A percentile compares a stretch with the other conserved stretches of the same genome.
phyloP scores from a whole-genome alignment of 2,888 invertebrate species.

The Perithous albicinctus region DNA sequence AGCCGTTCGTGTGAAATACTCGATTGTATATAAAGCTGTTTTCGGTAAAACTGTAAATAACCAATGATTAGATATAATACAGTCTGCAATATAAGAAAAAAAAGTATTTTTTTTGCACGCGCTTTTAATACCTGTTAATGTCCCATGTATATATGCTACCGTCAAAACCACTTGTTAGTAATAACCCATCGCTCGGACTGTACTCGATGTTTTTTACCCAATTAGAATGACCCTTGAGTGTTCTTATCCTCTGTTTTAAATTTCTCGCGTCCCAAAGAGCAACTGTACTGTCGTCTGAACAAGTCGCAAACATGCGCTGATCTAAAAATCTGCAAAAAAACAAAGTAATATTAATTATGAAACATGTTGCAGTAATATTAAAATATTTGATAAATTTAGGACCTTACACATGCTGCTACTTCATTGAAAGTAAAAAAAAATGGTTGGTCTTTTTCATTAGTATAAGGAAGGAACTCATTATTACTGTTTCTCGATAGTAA shows the following conservation, averaged over 20 bases:
- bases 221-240: constrained; percentile 94
- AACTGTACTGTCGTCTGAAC: constrained; percentile 97
- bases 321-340: constrained; percentile 91
- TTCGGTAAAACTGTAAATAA: constrained; percentile 87
- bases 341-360: not conserved
- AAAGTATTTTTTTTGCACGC: not conserved
- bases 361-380: too few relatives aligned
- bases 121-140: constrained; percentile 89
- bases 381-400: too few relatives aligned
- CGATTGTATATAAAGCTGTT: constrained; percentile 91
- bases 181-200: constrained; percentile 92
- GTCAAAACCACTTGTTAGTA: constrained; percentile 97
- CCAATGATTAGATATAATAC: not conserved
- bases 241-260: constrained; percentile 91
- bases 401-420: too few relatives aligned
- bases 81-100: not conserved
- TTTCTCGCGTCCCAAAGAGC: constrained; percentile 97
- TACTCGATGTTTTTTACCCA: constrained; percentile 99
- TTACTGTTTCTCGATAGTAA: too few relatives aligned
- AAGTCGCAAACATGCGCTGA: constrained; percentile 94
- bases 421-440: too few relatives aligned
- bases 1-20: constrained; percentile 93
- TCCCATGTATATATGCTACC: constrained; percentile 98
- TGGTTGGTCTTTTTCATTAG: too few relatives aligned
- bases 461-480: too few relatives aligned